Percentiles rank a stretch among this genome's conserved stretches.
phyloP scores from a whole-genome alignment of 2,797 vertebrate species.

The Micromesistius poutassou region DNA sequence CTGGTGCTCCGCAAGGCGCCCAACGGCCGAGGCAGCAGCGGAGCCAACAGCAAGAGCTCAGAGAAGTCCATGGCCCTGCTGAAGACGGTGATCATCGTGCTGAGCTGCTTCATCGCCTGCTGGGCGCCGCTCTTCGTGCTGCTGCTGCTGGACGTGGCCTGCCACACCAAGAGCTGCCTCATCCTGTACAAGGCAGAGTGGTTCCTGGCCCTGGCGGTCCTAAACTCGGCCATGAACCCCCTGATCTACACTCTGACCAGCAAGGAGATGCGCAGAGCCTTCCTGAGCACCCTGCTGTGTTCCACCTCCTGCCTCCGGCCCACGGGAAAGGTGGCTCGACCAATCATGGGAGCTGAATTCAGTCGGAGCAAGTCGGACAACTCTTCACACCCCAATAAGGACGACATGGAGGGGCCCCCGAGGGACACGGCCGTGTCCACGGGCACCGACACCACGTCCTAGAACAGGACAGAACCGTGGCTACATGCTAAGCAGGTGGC shows the following conservation, averaged over 20 bases:
- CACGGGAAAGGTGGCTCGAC: constrained; percentile 78
- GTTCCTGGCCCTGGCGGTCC: constrained; percentile 92
- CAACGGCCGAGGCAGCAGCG: constrained; percentile 77
- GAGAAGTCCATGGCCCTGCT: constrained; percentile 95
- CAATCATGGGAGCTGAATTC: constrained; percentile 89
- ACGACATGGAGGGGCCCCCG: constrained; percentile 76
- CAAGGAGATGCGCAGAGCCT: constrained; percentile 95
- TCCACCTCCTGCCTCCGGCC: constrained; percentile 78
- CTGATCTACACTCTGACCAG: constrained; percentile 97
- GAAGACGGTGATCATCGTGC: constrained; percentile 95
- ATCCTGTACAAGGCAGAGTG: constrained; percentile 92
- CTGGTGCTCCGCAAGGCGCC: constrained; percentile 88
- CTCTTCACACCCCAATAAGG: constrained; percentile 92
- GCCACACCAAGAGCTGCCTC: constrained; percentile 79
- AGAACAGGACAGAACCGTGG: constrained; percentile 23
- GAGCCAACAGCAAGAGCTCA: constrained; percentile 83
- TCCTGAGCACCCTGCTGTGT: constrained; percentile 87
- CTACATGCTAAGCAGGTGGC: neutral
- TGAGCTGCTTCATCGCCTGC: constrained; percentile 95
- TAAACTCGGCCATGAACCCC: constrained; percentile 96
- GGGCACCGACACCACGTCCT: constrained; percentile 69
- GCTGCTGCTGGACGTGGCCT: constrained; percentile 90
- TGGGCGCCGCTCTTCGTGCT: constrained; percentile 96
- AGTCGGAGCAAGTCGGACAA: constrained; percentile 96
- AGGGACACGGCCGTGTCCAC: constrained; percentile 84